Base-by-base conservation (phyloP, 2,113 vertebrate genomes). In the Sterna hirundo region DNA sequence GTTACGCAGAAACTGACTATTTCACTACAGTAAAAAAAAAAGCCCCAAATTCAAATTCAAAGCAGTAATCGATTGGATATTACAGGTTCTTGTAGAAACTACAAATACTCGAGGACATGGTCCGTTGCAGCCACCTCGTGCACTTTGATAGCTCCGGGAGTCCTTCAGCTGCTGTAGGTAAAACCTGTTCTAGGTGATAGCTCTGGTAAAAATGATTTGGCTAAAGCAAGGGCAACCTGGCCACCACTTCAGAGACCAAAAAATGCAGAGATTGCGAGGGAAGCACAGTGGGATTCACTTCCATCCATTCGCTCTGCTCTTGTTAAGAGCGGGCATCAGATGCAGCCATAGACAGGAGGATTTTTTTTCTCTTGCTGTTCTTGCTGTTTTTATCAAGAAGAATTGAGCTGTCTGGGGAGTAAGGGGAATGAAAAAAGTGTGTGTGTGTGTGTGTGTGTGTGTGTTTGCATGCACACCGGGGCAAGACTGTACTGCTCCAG, bases 1-100 rank as follows among this genome's bases (percentile, higher is more conserved):
- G 13, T 51, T 70, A 18, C 27, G 61, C 14, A 81, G 40, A 82
- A 81, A 69, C 8, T 32, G n/a, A 44, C 25, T 32, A 32, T 47
- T 49, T 12, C 15, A 76, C 18, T 44, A 64, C 5, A 58, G 20
- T 51, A 17, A 60, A 69, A 94, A 20, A 44, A 25, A 17, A 42
- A 14, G 5, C 42, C 42, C 44, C 18, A 42, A 40, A 81, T 80
- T 77, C 3, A 46, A 64, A 70, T 55, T 47, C 4, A 72, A 47
- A 76, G 57, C 30, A 6, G 4, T 27, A 46, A 69, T 12, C 0
- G 0, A 80, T 0, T 55, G 3, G 7, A 2, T 65, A 49, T 17
- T 69, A 20, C 8, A 13, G 2, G 10, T 49, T 58, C 74, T 82
- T 44, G 3, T n/a, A 81, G 58, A 77, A 88, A n/a, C 8, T 49